phyloP scores from a whole-genome alignment of 2,888 invertebrate species.

The Archips xylosteana region DNA sequence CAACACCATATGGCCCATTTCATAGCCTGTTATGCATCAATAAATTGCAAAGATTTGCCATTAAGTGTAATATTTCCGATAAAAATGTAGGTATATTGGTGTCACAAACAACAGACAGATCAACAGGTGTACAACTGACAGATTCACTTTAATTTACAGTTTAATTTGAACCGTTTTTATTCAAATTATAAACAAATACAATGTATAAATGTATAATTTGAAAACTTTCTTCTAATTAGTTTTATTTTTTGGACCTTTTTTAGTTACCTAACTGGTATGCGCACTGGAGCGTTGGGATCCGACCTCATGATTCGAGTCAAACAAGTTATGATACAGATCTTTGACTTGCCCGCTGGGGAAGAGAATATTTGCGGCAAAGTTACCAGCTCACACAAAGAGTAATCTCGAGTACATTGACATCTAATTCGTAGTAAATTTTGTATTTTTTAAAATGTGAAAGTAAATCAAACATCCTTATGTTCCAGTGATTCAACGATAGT shows the following conservation, averaged over 20 bases:
- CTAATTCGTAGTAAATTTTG: neutral
- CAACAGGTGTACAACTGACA: no score
- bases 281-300: constrained; percentile 6
- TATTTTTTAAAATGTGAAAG: neutral
- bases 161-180: neutral
- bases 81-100: no score
- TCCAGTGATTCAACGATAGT: neutral
- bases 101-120: no score
- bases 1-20: neutral
- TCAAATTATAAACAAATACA: neutral
- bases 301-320: constrained; percentile 9
- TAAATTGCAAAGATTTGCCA: no score
- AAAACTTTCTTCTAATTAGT: neutral
- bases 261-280: constrained; percentile 1
- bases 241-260: neutral
- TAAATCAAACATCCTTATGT: neutral
- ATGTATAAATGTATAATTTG: no score
- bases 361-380: neutral
- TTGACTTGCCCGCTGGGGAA: constrained; percentile 4
- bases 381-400: neutral
- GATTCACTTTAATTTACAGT: neutral
- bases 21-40: no score
- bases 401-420: constrained; percentile 11
- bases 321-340: constrained; percentile 35
- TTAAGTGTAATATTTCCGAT: no score